Conservation (phyloP, 2,113 vertebrate species). For the Cyprinodon brontotheroides region DNA sequence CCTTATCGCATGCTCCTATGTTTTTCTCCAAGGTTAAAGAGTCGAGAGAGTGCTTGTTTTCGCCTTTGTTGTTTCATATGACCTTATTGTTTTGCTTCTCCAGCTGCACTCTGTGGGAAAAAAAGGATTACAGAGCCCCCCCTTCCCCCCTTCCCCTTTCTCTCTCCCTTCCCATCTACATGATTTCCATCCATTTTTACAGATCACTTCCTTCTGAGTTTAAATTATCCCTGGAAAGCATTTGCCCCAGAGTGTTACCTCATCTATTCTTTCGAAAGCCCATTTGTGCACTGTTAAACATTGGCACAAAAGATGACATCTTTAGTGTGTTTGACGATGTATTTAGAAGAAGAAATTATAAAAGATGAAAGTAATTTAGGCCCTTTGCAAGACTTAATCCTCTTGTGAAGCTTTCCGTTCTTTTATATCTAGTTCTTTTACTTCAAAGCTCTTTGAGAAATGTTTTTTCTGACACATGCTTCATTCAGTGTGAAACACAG, state of each 20-base stretch:
- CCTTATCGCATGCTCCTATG: constrained; percentile 22
- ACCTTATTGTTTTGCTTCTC: constrained; percentile 62
- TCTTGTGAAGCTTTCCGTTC: background rate
- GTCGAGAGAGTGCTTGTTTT: constrained; percentile 46
- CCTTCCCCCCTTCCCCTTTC: constrained; percentile 82
- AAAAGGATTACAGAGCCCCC: constrained; percentile 65
- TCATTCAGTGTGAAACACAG: background rate
- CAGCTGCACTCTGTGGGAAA: constrained; percentile 64
- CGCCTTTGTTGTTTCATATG: constrained; percentile 58
- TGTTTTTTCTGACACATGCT: background rate
- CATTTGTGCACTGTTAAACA: constrained; percentile 18
- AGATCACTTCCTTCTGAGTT: constrained; percentile 80
- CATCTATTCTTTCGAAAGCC: constrained; percentile 75
- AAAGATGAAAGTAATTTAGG: background rate
- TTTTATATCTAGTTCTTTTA: background rate
- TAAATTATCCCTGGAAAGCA: constrained; percentile 75
- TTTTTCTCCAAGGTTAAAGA: constrained; percentile 23
- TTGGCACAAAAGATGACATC: constrained; percentile 51
- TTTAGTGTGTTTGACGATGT: background rate
- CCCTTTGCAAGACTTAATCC: background rate
- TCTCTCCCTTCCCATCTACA: constrained; percentile 34
- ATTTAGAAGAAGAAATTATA: background rate
- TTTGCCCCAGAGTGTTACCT: constrained; percentile 73
- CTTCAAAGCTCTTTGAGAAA: background rate
- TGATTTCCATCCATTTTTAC: constrained; percentile 29